Conservation (phyloP, 2,888 invertebrate genomes). For the Argyra leucocephala region DNA sequence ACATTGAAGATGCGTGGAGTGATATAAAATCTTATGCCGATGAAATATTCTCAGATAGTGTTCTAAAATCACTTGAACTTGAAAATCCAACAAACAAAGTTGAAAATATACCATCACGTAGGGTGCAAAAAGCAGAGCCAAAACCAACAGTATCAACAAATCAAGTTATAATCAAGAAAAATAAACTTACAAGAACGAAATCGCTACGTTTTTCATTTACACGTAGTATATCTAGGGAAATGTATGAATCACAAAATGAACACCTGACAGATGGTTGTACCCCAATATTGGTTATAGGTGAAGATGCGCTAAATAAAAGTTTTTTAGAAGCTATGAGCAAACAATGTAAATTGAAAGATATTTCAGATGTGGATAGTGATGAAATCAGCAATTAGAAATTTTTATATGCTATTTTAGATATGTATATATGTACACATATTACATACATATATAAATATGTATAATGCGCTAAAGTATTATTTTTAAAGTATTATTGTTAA, state of each 20-base stretch:
- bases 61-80: constrained; percentile 23
- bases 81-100: constrained; percentile 20
- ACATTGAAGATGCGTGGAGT: constrained; percentile 60
- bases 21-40: constrained; percentile 53
- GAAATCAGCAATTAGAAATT: constrained; percentile 37
- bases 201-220: constrained; percentile 43
- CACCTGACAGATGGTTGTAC: constrained; percentile 43
- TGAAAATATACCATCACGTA: constrained; percentile 23
- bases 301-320: constrained; percentile 35
- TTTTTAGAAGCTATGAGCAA: constrained; percentile 37
- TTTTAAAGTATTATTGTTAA: too few species aligned
- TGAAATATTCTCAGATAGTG: constrained; percentile 46
- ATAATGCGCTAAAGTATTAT: too few species aligned
- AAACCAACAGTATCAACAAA: constrained; percentile 27
- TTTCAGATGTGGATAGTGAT: constrained; percentile 40
- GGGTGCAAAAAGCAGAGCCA: constrained; percentile 34
- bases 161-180: constrained; percentile 38
- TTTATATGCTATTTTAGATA: too few species aligned
- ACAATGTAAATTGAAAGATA: constrained; percentile 32
- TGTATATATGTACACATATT: too few species aligned
- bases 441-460: too few species aligned
- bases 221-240: constrained; percentile 43
- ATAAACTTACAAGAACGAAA: constrained; percentile 41
- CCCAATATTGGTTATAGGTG: constrained; percentile 41
- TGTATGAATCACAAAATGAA: constrained; percentile 41